Evolutionary conservation across 2,888 invertebrate species (phyloP), one percentile per base, ranked within the genome.

Genomic region (Thereva nobilitata): DNA sequence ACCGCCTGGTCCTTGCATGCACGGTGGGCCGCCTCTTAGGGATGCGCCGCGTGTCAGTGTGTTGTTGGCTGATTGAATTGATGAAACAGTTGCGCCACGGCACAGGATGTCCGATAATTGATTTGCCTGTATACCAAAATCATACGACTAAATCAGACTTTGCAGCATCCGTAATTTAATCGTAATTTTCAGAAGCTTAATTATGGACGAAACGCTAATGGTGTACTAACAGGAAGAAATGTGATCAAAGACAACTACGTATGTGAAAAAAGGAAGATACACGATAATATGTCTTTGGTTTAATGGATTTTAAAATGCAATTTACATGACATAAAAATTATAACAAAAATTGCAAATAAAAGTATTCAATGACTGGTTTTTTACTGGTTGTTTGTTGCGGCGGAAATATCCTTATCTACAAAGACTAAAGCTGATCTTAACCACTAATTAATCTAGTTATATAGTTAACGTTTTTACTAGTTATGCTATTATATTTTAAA

Each of bases 21-120:
- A 74, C 0, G 50, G 1, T 66, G 44, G 50, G n/a, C 70, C 66
- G n/a, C 66, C 77, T 71, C 78, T 79, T 70, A 81, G 74, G 50
- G 81, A 80, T 45, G 81, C 78, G 53, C 80, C 81, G 9, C 81
- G 76, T 65, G 81, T 81, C 41, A 81, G 74, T 65, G 81, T 81
- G 71, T 81, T 81, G 69, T 79, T 81, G 4, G 81, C 81, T 72
- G 81, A 81, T 72, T 81, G 81, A 73, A 81, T 81, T 70, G 81
- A 81, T 73, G 81, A 81, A 71, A 81, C 81, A 68, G 80, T 79
- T 9, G 81, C 81, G 67, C 80, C 81, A 68, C 81, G 80, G 72
- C 81, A 81, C 74, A 81, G 75, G 71, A 81, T 81, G 73, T 81
- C 81, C 76, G 81, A 81, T 71, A 81, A 76, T 75, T 81, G 81